phyloP scores from a whole-genome alignment of 1,140 invertebrate species.

The Habropoda laboriosa region DNA sequence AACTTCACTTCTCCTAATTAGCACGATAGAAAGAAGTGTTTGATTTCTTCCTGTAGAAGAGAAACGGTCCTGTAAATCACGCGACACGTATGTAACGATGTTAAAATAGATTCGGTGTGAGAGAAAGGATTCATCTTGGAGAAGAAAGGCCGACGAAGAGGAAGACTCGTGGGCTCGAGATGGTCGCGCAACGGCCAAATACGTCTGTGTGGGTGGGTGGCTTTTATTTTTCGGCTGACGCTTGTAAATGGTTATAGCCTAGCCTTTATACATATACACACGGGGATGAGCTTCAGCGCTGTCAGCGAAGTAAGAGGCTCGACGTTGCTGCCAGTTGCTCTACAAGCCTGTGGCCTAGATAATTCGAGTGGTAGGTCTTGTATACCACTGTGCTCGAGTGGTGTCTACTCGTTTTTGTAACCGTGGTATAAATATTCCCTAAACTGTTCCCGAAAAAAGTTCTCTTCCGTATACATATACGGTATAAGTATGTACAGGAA shows the following conservation, averaged over 20 bases:
- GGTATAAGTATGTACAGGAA: too few species aligned
- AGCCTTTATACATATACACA: slow-evolving; percentile 28
- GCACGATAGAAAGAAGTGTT: too few species aligned
- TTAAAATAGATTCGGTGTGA: too few species aligned
- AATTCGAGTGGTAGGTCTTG: slow-evolving; percentile 52
- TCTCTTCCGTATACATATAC: too few species aligned
- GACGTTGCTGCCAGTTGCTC: slow-evolving; percentile 45
- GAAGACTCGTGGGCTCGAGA: slow-evolving; percentile 18
- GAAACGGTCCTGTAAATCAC: too few species aligned
- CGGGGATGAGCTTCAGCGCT: slow-evolving; percentile 51
- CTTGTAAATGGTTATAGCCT: slow-evolving; percentile 44
- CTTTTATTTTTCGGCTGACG: slow-evolving; percentile 60
- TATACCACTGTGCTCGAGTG: slow-evolving; percentile 27
- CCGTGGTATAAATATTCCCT: slow-evolving; percentile 15
- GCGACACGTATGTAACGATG: too few species aligned
- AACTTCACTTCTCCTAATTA: too few species aligned
- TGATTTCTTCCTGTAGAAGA: too few species aligned
- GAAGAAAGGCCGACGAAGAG: neutral
- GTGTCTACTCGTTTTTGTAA: slow-evolving; percentile 27
- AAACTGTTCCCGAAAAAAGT: neutral
- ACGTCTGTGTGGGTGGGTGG: slow-evolving; percentile 11
- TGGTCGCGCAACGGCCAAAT: neutral
- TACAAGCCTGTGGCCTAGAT: slow-evolving; percentile 58
- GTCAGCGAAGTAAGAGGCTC: slow-evolving; percentile 59
- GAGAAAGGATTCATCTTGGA: too few species aligned